Conservation (phyloP, 2,797 vertebrate genomes). For the Alouatta caraya region DNA sequence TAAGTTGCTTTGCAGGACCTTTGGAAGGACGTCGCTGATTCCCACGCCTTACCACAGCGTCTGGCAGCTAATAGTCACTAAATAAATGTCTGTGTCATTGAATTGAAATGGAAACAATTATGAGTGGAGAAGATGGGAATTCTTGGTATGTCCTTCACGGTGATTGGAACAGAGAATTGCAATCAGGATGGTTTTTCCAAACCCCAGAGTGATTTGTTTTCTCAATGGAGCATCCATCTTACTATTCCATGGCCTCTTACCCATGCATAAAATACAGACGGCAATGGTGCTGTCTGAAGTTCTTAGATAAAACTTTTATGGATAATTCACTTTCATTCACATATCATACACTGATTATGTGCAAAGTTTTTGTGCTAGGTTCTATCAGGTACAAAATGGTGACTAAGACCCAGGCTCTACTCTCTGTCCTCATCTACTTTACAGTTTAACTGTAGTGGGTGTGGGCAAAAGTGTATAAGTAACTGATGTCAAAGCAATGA, state of each 20-base stretch:
- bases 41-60: background rate
- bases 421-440: background rate
- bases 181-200: background rate
- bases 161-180: background rate
- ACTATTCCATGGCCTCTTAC: background rate
- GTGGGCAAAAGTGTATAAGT: background rate
- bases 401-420: background rate
- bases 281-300: background rate
- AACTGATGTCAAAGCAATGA: slow-evolving; percentile 8
- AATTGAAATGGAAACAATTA: background rate
- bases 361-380: background rate
- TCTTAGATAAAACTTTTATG: background rate
- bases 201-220: background rate
- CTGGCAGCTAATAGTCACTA: background rate
- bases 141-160: background rate
- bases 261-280: background rate
- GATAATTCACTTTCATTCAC: background rate
- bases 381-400: background rate
- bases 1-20: background rate
- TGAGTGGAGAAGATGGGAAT: background rate
- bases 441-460: background rate
- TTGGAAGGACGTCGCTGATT: background rate
- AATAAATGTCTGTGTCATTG: background rate
- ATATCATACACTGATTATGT: background rate
- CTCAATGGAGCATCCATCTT: background rate